phyloP scores from a whole-genome alignment of 1,140 invertebrate species.

The Euborellia annulipes region DNA sequence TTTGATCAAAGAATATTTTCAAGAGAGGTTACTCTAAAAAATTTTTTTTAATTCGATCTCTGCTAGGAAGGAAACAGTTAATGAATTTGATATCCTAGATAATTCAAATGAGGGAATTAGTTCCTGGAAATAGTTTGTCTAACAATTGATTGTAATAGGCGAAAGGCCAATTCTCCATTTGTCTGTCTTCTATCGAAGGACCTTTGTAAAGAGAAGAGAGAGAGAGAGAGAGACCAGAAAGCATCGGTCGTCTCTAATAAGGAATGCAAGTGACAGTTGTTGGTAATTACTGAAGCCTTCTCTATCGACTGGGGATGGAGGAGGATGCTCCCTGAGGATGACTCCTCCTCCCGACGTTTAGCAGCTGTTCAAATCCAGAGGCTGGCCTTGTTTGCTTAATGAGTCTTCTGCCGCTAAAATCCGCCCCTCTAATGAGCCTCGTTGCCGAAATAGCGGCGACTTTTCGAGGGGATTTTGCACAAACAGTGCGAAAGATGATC shows the following conservation, averaged over 20 bases:
- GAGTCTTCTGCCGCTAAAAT: background rate
- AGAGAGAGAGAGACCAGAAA: too few species aligned
- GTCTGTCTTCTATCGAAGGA: background rate
- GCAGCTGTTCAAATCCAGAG: too few species aligned
- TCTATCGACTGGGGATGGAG: background rate
- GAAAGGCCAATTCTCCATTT: background rate
- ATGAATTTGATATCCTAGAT: background rate
- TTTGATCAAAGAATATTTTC: too few species aligned
- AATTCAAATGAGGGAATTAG: background rate
- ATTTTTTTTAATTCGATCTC: too few species aligned
- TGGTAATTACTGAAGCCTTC: background rate
- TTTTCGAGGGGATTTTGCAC: too few species aligned
- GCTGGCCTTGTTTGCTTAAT: background rate
- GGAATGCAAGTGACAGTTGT: background rate
- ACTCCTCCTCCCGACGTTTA: too few species aligned
- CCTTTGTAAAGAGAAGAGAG: background rate
- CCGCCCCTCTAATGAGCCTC: too few species aligned
- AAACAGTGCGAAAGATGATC: too few species aligned
- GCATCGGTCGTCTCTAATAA: too few species aligned
- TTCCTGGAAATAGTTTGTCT: background rate
- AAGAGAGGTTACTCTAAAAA: too few species aligned
- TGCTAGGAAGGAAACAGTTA: background rate
- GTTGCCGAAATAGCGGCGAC: too few species aligned
- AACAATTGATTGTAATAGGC: background rate
- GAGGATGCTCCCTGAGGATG: background rate